phyloP scores from a whole-genome alignment of 2,888 invertebrate species.

The Drosophila kuntzei region DNA sequence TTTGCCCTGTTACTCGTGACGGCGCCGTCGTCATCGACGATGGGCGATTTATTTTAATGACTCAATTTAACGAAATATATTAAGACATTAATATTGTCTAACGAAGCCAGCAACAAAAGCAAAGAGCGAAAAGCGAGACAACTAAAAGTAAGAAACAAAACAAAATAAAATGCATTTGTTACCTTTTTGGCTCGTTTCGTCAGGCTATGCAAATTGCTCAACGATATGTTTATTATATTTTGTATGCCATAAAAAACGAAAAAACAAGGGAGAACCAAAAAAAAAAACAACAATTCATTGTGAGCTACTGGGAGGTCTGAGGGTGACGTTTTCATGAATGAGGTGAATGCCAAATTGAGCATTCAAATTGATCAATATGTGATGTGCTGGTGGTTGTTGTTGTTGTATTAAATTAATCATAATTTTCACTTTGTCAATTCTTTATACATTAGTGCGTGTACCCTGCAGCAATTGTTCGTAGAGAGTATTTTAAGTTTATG shows the following conservation, averaged over 20 bases:
- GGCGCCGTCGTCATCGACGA: slow-evolving; percentile 64
- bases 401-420: slow-evolving; percentile 40
- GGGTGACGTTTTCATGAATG: slow-evolving; percentile 71
- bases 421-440: slow-evolving; percentile 32
- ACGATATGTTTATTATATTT: slow-evolving; percentile 62
- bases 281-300: slow-evolving; percentile 16
- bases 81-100: slow-evolving; percentile 80
- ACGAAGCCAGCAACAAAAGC: slow-evolving; percentile 55
- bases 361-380: slow-evolving; percentile 23
- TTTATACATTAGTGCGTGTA: slow-evolving; percentile 7
- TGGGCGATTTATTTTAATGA: slow-evolving; percentile 83
- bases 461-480: not conserved
- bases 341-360: slow-evolving; percentile 66
- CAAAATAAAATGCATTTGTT: slow-evolving; percentile 35
- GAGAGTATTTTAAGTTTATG: not conserved
- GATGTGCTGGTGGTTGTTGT: slow-evolving; percentile 6
- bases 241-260: slow-evolving; percentile 33
- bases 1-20: slow-evolving; percentile 64
- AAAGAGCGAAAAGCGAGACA: slow-evolving; percentile 4
- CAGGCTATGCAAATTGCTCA: slow-evolving; percentile 64
- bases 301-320: slow-evolving; percentile 65
- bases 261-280: slow-evolving; percentile 1
- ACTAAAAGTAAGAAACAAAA: not conserved
- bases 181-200: slow-evolving; percentile 41
- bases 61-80: slow-evolving; percentile 84